phyloP scores from a whole-genome alignment of 2,113 vertebrate genomes.

The Craseonycteris thonglongyai region DNA sequence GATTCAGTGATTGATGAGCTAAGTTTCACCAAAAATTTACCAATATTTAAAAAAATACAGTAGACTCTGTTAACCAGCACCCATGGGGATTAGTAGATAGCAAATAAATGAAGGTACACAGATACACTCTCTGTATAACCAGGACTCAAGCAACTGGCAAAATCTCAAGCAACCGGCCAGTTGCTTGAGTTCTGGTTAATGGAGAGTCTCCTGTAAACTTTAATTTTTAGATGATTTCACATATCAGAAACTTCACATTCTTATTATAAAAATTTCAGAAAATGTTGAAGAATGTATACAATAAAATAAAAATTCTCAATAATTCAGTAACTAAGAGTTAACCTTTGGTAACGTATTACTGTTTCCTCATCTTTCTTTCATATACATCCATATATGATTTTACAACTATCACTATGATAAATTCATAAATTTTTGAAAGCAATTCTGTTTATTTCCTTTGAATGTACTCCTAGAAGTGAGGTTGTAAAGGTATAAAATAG shows the following conservation, averaged over 20 bases:
- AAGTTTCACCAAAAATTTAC: background rate
- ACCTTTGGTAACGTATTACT: background rate
- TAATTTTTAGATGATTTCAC: background rate
- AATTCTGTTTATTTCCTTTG: background rate
- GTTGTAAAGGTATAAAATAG: background rate
- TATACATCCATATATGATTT: background rate
- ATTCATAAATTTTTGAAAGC: background rate
- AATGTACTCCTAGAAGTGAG: constrained; percentile 1
- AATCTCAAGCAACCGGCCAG: too few relatives aligned
- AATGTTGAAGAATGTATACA: background rate
- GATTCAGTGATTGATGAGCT: background rate
- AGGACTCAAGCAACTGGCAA: too few relatives aligned
- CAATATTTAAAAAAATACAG: too few relatives aligned
- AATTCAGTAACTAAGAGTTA: background rate
- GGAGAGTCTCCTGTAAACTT: too few relatives aligned
- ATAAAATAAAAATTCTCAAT: background rate
- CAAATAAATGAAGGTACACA: too few relatives aligned
- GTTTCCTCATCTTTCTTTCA: background rate
- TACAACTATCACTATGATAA: background rate
- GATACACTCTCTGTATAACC: too few relatives aligned
- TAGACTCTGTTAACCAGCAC: too few relatives aligned
- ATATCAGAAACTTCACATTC: background rate
- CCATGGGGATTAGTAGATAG: too few relatives aligned
- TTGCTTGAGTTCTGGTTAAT: too few relatives aligned
- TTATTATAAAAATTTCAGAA: background rate